phyloP scores from a whole-genome alignment of 2,113 vertebrate genomes.

The Entosphenus tridentatus region DNA sequence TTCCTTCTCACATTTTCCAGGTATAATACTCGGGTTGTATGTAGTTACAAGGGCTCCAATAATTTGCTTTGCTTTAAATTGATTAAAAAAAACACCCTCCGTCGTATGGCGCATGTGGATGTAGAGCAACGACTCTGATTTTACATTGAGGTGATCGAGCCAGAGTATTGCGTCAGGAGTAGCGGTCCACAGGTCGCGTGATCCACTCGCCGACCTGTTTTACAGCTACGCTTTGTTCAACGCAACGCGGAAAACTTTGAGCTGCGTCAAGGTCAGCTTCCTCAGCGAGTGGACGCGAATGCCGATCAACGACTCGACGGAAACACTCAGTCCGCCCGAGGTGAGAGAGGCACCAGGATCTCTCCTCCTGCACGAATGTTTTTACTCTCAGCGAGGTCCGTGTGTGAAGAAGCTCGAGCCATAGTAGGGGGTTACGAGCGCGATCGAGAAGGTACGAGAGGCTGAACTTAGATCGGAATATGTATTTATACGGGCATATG shows the following conservation, averaged over 20 bases:
- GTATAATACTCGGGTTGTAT: slow-evolving; percentile 17
- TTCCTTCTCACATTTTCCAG: slow-evolving; percentile 91
- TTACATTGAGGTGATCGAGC: neutral
- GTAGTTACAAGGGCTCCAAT: too few species aligned
- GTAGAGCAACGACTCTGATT: neutral
- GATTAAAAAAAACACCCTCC: too few species aligned
- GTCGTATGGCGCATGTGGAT: neutral
- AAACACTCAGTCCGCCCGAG: slow-evolving; percentile 28
- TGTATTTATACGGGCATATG: neutral
- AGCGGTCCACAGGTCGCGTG: neutral
- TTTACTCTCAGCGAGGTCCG: neutral
- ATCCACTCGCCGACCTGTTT: slow-evolving; percentile 11
- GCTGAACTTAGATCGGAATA: neutral
- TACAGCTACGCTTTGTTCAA: slow-evolving; percentile 73
- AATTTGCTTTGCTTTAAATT: too few species aligned
- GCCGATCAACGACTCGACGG: slow-evolving; percentile 22
- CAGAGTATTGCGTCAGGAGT: neutral
- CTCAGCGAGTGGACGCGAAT: slow-evolving; percentile 68
- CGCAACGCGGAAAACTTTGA: slow-evolving; percentile 79
- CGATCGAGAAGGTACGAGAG: neutral
- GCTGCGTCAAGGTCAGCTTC: slow-evolving; percentile 93
- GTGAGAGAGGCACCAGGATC: slow-evolving; percentile 17
- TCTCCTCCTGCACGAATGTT: too few species aligned
- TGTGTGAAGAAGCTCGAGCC: neutral
- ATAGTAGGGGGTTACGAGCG: neutral